Base-by-base conservation (phyloP, 2,113 vertebrate species). In the Strix uralensis region DNA sequence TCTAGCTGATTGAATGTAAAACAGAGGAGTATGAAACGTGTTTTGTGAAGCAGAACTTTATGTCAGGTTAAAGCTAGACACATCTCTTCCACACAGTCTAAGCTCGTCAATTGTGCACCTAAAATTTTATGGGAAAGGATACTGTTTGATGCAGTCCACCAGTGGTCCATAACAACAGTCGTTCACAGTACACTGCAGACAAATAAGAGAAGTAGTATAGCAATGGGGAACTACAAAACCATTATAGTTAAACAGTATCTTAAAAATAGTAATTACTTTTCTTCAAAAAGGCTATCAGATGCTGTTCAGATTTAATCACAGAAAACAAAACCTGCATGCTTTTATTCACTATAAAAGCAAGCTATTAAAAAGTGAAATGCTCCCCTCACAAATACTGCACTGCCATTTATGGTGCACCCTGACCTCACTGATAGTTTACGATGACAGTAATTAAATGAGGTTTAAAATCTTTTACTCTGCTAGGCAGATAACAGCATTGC, bases 91-190 rank as follows among this genome's bases (percentile, higher is more conserved):
- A 98, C 98, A 97, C 98, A 98, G 98, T 97, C 98, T 98, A 98
- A 98, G 98, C 98, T 99, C 98, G 98, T 99, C 99, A 99, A 99
- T 98, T 98, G 97, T 97, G 97, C 98, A 98, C 98, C 98, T 99
- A 99, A 99, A 98, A 98, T 99, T 99, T 99, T 99, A 99, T 99
- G 98, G 98, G 98, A 98, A 99, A 99, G 99, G 99, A 99, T 99
- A 99, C 99, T 99, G 99, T 99, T 99, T 99, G 99, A 99, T 99
- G 99, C 99, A 99, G 99, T 99, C 99, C 97, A 99, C 99, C 99
- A 99, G 98, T 92, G 99, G 99, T 98, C 99, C 99, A 98, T 99
- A 99, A 99, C 99, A 99, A 98, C 99, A 99, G 99, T 99, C 99
- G 92, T 99, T 99, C 98, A 99, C 98, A 96, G 98, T 99, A 98